Evolutionary conservation across 2,113 vertebrate genomes (phyloP).

Genomic region (Patagioenas fasciata): DNA sequence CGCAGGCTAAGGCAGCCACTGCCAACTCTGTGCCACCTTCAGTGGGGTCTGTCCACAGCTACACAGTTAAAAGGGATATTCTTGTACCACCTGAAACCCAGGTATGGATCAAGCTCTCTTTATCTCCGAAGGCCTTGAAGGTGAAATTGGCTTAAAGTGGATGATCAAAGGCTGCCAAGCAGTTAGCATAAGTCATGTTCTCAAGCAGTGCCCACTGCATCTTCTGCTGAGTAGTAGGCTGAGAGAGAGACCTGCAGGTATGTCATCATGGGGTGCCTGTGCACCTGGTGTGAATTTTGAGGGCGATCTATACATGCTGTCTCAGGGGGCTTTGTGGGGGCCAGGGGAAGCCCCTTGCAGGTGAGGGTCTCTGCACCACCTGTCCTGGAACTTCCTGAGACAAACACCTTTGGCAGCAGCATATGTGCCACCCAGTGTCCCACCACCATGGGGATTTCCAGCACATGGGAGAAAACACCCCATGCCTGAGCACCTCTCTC

Average conservation of each 20-base stretch:
- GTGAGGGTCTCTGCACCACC: background rate
- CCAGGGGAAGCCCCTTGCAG: background rate
- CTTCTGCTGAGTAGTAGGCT: background rate
- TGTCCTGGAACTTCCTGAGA: background rate
- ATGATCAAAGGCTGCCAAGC: background rate
- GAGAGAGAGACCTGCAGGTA: background rate
- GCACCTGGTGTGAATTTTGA: background rate
- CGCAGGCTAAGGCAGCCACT: background rate
- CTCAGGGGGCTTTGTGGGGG: background rate
- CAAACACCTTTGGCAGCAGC: background rate
- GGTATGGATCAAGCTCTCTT: background rate
- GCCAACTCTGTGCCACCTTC: background rate
- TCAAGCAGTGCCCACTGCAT: accelerated
- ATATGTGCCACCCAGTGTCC: accelerated
- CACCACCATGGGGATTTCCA: background rate
- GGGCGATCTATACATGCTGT: accelerated
- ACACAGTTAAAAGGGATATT: background rate
- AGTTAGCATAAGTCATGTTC: background rate
- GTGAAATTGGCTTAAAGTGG: background rate
- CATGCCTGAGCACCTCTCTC: background rate
- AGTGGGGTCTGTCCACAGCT: background rate
- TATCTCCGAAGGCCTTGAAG: background rate
- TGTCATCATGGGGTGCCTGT: background rate
- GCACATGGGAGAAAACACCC: accelerated
- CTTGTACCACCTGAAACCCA: background rate